A percentile compares a stretch with the other conserved stretches of the same genome.
Conservation (phyloP, 2,888 invertebrate genomes). For the Creontiades dilutus region DNA sequence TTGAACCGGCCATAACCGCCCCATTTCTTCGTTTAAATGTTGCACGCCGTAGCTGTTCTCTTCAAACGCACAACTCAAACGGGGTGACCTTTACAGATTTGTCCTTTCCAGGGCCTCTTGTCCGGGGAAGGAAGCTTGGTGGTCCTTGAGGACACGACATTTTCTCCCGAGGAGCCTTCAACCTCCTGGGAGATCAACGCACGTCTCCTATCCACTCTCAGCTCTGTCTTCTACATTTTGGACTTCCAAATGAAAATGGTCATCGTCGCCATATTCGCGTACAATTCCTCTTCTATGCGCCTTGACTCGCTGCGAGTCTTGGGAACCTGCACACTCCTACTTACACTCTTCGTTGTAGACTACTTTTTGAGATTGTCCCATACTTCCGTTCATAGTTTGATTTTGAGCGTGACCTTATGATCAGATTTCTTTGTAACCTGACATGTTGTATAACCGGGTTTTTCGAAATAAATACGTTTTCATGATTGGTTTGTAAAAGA, state of each 20-base stretch:
- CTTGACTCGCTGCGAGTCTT: slow-evolving; percentile 43
- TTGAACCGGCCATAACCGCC: no score
- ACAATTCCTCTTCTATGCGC: slow-evolving; percentile 59
- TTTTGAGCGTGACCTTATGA: slow-evolving; percentile 65
- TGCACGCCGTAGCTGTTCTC: background rate
- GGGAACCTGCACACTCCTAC: slow-evolving; percentile 36
- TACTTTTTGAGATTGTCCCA: slow-evolving; percentile 59
- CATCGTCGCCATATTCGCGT: slow-evolving; percentile 69
- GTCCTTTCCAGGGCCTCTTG: slow-evolving; percentile 57
- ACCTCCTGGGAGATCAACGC: slow-evolving; percentile 65
- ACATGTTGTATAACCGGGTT: background rate
- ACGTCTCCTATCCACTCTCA: slow-evolving; percentile 58
- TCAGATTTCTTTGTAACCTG: background rate
- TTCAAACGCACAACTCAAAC: background rate
- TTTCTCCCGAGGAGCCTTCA: slow-evolving; percentile 55
- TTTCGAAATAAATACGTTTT: background rate
- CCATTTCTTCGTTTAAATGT: background rate
- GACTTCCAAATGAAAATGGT: slow-evolving; percentile 69
- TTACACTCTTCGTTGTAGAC: slow-evolving; percentile 43
- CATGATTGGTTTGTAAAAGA: background rate
- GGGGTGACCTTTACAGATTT: slow-evolving; percentile 18
- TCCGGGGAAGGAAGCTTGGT: slow-evolving; percentile 56
- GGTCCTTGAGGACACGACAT: slow-evolving; percentile 56
- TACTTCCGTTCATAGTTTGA: slow-evolving; percentile 58
- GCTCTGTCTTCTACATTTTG: slow-evolving; percentile 63